Conservation (phyloP, 2,797 vertebrate genomes). For the Spinus pinus region DNA sequence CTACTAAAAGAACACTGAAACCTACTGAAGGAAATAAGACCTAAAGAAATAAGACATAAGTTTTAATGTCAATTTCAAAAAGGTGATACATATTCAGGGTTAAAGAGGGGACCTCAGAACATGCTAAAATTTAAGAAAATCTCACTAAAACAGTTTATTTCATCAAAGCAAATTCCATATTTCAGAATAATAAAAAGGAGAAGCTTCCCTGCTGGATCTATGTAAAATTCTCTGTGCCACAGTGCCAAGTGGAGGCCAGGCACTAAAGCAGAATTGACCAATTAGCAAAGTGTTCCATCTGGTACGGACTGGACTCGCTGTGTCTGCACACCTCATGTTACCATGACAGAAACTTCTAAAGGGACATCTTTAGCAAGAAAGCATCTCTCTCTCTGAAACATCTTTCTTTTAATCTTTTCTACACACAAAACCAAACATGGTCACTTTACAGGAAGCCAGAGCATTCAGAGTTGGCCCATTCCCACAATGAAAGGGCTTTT, state of each 20-base stretch:
- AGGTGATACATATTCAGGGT: neutral
- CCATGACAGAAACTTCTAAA: slow-evolving; percentile 1
- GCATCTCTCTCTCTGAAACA: neutral
- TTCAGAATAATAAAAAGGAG: slow-evolving; percentile 20
- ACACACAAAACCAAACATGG: neutral
- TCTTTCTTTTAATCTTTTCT: slow-evolving; percentile 23
- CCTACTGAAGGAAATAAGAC: neutral
- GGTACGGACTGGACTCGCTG: slow-evolving; percentile 11
- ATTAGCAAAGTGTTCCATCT: slow-evolving; percentile 31
- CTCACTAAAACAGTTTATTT: neutral
- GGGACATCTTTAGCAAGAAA: slow-evolving; percentile 15
- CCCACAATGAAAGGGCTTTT: neutral
- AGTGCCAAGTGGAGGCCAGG: neutral
- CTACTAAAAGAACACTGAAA: neutral
- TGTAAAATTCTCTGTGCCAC: slow-evolving; percentile 13
- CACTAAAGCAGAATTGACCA: slow-evolving; percentile 46
- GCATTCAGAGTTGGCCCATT: neutral
- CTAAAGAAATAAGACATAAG: too few relatives aligned
- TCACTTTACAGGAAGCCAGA: neutral
- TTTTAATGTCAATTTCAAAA: neutral
- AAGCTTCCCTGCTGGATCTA: slow-evolving; percentile 6
- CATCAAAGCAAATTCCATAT: neutral
- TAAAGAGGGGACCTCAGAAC: neutral
- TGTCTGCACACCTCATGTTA: neutral
- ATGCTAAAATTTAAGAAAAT: neutral